Evolutionary conservation across 2,797 vertebrate genomes (phyloP).

Genomic region (Prunella strophiata): DNA sequence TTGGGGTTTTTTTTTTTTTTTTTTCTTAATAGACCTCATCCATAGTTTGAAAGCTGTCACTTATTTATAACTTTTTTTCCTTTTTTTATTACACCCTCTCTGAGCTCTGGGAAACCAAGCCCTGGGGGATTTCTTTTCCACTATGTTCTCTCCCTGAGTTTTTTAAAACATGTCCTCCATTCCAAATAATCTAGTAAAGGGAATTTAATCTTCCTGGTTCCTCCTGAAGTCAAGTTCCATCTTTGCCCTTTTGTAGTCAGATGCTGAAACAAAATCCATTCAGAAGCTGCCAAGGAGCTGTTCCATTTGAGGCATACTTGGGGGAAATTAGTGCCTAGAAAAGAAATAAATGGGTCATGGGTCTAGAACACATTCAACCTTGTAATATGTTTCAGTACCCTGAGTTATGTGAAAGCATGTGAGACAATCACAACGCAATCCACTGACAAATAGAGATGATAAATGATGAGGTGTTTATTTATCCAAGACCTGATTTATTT

Average conservation of each 20-base stretch:
- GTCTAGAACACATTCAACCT: background rate
- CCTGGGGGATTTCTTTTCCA: background rate
- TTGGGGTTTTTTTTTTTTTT: background rate
- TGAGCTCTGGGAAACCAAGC: background rate
- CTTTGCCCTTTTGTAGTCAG: background rate
- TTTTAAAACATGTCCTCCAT: background rate
- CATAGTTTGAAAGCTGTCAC: background rate
- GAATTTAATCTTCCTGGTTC: background rate
- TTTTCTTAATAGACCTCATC: background rate
- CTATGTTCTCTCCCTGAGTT: background rate
- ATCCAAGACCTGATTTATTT: background rate
- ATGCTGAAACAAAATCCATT: background rate
- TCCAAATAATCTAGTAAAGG: background rate
- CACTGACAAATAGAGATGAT: slow-evolving; percentile 15
- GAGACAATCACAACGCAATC: background rate
- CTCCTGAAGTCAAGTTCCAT: background rate
- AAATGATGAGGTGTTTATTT: slow-evolving; percentile 23
- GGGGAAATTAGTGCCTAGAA: background rate
- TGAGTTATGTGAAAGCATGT: background rate
- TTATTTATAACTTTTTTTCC: background rate
- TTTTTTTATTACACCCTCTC: background rate
- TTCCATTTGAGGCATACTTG: background rate
- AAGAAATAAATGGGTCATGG: background rate
- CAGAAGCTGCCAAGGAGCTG: background rate
- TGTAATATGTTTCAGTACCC: background rate